Conservation (phyloP, 2,888 invertebrate genomes). For the Ptychoptera contaminata region DNA sequence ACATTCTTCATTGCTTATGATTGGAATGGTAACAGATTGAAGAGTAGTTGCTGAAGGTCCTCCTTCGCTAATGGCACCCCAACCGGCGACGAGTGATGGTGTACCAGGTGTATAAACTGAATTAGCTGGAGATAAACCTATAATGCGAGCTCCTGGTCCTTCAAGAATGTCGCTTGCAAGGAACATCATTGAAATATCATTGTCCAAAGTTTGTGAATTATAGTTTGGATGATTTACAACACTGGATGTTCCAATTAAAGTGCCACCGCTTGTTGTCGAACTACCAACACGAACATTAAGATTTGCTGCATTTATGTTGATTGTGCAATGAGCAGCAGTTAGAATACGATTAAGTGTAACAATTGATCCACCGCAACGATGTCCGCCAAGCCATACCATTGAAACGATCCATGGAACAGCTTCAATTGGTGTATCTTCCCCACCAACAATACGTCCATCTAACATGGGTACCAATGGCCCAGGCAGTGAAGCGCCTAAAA, state of each 20-base stretch:
- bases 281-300: constrained; percentile 34
- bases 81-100: constrained; percentile 14
- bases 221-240: constrained; percentile 33
- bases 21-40: constrained; percentile 32
- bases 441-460: constrained; percentile 25
- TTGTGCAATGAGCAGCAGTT: constrained; percentile 43
- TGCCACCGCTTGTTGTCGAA: constrained; percentile 27
- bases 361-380: constrained; percentile 40
- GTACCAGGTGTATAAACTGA: constrained; percentile 11
- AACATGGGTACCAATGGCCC: constrained; percentile 19
- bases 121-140: constrained; percentile 25
- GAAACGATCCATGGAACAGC: constrained; percentile 22
- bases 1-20: constrained; percentile 31
- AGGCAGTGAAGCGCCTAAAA: constrained; percentile 15
- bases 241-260: constrained; percentile 28
- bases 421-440: constrained; percentile 15
- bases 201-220: constrained; percentile 32
- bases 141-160: constrained; percentile 26
- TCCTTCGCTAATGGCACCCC: constrained; percentile 15
- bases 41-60: constrained; percentile 14
- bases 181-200: constrained; percentile 40
- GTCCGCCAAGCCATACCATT: constrained; percentile 25
- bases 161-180: constrained; percentile 25
- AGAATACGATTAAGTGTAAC: constrained; percentile 33
- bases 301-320: constrained; percentile 14